Conservation (phyloP, 2,113 vertebrate species). For the Nothocercus nigrocapillus region DNA sequence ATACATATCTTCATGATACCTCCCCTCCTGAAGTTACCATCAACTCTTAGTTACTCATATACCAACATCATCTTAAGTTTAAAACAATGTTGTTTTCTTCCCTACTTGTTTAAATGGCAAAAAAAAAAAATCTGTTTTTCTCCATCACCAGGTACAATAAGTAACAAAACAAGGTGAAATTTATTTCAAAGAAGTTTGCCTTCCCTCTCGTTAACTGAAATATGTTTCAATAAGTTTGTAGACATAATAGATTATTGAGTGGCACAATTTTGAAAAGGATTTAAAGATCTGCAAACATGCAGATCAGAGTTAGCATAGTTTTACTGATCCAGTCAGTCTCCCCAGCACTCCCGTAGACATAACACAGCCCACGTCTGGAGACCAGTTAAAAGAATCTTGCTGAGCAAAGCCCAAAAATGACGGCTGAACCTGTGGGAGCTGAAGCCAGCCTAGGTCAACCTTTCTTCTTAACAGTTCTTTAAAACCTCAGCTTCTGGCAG, state of each 20-base stretch:
- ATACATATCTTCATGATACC: neutral
- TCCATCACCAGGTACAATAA: neutral
- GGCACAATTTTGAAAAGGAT: neutral
- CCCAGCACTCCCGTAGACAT: neutral
- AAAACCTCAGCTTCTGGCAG: neutral
- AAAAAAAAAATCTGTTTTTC: neutral
- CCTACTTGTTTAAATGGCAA: neutral
- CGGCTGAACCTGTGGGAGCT: neutral
- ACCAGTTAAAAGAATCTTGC: neutral
- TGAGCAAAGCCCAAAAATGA: neutral
- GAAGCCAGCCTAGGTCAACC: neutral
- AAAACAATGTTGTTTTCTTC: neutral
- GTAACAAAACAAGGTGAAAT: neutral
- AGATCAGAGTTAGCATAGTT: neutral
- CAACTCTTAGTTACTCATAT: neutral
- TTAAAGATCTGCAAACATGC: slow-evolving; percentile 24
- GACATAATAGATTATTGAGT: slow-evolving; percentile 24
- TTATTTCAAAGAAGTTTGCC: neutral
- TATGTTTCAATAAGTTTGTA: neutral
- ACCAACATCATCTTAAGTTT: neutral
- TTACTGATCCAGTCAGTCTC: neutral
- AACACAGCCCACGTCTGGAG: neutral
- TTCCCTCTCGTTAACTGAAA: neutral
- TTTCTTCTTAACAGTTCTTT: neutral
- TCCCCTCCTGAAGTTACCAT: neutral